Evolutionary conservation across 23 tunicate genomes (phyloP).

Genomic region (Botrylloides violaceus): DNA sequence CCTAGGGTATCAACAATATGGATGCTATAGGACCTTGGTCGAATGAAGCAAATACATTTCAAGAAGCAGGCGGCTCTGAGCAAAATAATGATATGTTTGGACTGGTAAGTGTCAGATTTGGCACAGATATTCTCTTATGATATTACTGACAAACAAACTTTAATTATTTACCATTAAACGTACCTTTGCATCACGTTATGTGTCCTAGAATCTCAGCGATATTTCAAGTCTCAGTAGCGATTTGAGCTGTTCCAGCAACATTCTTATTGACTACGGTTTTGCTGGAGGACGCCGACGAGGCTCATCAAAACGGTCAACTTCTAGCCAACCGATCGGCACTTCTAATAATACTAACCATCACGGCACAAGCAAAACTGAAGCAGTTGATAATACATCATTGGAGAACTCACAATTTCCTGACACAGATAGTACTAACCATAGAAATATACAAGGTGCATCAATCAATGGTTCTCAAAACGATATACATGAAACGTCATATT

Average conservation of each 20-base stretch:
- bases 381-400: not conserved
- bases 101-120: not conserved
- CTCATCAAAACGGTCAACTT: not conserved
- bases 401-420: not conserved
- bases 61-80: not conserved
- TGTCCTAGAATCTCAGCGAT: constrained; percentile 90
- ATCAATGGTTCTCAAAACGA: no score
- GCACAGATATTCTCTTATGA: no score
- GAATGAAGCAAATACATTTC: not conserved
- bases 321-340: not conserved
- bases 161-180: not conserved
- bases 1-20: constrained; percentile 25
- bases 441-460: no score
- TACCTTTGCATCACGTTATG: no score
- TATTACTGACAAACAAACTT: no score
- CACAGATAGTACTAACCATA: not conserved
- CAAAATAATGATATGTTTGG: not conserved
- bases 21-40: constrained; percentile 58
- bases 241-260: constrained; percentile 52
- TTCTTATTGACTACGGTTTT: constrained; percentile 13
- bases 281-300: not conserved
- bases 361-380: not conserved
- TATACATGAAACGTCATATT: not conserved
- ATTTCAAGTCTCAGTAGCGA: constrained; percentile 83
- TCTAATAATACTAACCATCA: not conserved